Conservation (phyloP, 2,113 vertebrate genomes). For the Myodes glareolus region DNA sequence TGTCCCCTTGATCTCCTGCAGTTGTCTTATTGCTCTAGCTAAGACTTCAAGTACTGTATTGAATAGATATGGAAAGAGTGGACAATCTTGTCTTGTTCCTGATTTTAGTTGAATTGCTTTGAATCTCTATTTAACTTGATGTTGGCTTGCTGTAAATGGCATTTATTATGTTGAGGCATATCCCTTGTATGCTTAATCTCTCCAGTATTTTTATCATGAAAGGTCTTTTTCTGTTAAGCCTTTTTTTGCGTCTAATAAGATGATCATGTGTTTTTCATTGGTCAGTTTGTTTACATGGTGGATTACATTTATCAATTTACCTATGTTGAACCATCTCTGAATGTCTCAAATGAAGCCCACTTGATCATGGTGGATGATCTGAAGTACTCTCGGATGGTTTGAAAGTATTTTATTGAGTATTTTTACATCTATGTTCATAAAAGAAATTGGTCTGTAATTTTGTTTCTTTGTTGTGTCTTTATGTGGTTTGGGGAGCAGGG, state of each 20-base stretch:
- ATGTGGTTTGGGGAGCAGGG: not conserved
- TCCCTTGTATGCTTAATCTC: not conserved
- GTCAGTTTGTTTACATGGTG: not conserved
- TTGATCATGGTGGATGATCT: too few species aligned
- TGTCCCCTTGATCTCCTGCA: not conserved
- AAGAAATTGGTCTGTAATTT: not conserved
- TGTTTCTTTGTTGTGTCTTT: not conserved
- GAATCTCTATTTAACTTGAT: not conserved
- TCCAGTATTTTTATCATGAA: not conserved
- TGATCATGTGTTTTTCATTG: not conserved
- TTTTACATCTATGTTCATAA: not conserved
- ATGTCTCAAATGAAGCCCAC: not conserved
- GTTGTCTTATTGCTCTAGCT: not conserved
- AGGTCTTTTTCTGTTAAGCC: not conserved
- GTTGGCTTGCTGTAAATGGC: not conserved
- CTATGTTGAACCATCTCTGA: not conserved
- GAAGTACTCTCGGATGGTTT: not conserved
- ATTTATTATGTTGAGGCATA: not conserved
- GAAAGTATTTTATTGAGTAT: not conserved
- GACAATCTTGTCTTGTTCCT: too few species aligned
- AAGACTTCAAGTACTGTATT: too few species aligned
- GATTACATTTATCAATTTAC: not conserved
- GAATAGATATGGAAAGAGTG: too few species aligned
- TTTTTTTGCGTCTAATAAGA: not conserved
- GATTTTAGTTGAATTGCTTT: not conserved